These are phyloP conservation scores for Desoria tigrina DNA, from an alignment of 2,888 invertebrate genomes.

Conservation along the genomic window DNA sequence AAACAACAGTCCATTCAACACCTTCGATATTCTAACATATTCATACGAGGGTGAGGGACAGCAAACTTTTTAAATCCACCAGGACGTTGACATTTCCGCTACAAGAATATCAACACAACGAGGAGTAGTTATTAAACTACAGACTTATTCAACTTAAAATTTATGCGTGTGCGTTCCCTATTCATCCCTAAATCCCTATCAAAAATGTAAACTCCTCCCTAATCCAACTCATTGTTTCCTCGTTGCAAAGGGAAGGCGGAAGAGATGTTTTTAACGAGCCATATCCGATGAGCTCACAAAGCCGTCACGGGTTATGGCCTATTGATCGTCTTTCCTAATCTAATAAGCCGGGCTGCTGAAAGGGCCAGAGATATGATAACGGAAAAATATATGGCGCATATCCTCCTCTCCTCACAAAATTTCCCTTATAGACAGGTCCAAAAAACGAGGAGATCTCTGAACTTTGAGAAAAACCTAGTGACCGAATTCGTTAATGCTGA, in stretches of 20 bases:
- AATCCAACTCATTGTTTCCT: neutral
- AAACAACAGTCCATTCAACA: too few species aligned
- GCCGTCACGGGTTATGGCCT: constrained; percentile 8
- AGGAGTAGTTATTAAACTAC: too few species aligned
- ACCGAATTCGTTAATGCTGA: constrained; percentile 4
- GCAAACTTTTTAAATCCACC: too few species aligned
- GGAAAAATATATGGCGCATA: neutral
- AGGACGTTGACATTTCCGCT: too few species aligned
- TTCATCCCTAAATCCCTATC: too few species aligned
- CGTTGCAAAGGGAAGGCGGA: neutral
- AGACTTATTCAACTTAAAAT: too few species aligned
- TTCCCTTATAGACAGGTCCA: neutral
- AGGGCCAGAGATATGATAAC: neutral
- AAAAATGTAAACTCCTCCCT: too few species aligned
- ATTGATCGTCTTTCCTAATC: constrained; percentile 13
- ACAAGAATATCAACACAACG: too few species aligned
- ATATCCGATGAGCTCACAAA: constrained; percentile 31
- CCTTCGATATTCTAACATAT: too few species aligned
- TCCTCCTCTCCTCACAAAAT: too few species aligned
- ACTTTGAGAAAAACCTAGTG: constrained; percentile 12
- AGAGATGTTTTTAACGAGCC: constrained; percentile 38
- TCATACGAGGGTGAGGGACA: too few species aligned
- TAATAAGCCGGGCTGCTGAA: neutral
- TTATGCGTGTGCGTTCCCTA: too few species aligned
- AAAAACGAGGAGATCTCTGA: neutral